A percentile compares a stretch with the other conserved stretches of the same genome.
Evolutionary conservation across 2,797 vertebrate species (phyloP).

Genomic region (Anguilla anguilla): DNA sequence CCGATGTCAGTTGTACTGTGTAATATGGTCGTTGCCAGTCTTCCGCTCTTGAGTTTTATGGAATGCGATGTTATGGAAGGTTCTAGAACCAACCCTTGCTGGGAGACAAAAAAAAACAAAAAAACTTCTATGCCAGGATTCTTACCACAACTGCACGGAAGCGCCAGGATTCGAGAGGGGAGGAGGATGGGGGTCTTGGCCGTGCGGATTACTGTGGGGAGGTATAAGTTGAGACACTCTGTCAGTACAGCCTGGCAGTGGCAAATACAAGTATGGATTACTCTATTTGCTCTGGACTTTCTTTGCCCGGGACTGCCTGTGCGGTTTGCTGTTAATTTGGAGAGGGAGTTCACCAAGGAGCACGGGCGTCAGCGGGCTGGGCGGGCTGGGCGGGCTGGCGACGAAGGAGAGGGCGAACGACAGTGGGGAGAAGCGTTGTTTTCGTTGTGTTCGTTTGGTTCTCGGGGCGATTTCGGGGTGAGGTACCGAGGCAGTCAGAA

Average conservation of each 20-base stretch:
- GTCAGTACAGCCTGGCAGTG: conserved; percentile 75
- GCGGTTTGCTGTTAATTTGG: conserved; percentile 80
- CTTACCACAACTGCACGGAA: background rate
- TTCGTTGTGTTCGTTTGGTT: background rate
- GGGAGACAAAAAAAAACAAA: background rate
- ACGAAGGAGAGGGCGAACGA: background rate
- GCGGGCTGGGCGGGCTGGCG: background rate
- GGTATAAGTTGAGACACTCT: conserved; percentile 80
- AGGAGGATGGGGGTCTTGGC: background rate
- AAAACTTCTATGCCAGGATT: background rate
- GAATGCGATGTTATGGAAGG: conserved; percentile 41
- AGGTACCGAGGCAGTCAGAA: background rate
- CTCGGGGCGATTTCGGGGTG: background rate
- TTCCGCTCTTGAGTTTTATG: background rate
- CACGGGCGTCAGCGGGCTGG: background rate
- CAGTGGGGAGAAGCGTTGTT: background rate
- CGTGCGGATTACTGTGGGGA: conserved; percentile 79
- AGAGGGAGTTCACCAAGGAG: conserved; percentile 63
- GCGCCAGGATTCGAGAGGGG: background rate
- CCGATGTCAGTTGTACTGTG: background rate
- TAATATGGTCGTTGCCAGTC: too few species aligned
- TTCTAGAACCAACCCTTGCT: background rate
- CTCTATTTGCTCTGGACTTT: conserved; percentile 76
- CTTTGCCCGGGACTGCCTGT: conserved; percentile 59
- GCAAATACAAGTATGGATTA: conserved; percentile 81